A percentile compares a stretch with the other conserved stretches of the same genome.
phyloP scores from a whole-genome alignment of 2,888 invertebrate species.

The Axea sp. region DNA sequence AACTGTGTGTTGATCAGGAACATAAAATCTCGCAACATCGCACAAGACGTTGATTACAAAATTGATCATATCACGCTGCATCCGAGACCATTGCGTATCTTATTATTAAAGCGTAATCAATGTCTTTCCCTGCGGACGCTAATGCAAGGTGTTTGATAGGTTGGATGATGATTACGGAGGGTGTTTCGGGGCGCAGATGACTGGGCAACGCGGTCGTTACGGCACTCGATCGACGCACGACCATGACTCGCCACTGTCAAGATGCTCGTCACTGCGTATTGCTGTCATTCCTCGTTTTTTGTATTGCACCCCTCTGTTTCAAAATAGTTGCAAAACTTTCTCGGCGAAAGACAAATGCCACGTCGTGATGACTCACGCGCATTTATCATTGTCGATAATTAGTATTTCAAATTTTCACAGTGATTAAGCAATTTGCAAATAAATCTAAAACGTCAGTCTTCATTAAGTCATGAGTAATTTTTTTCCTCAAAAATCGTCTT shows the following conservation, averaged over 20 bases:
- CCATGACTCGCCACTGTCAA: slow-evolving; percentile 71
- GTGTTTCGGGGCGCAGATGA: slow-evolving; percentile 67
- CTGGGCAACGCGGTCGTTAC: slow-evolving; percentile 71
- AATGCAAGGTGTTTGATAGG: slow-evolving; percentile 66
- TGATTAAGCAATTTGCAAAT: slow-evolving; percentile 48
- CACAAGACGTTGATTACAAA: slow-evolving; percentile 37
- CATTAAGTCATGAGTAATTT: slow-evolving; percentile 39
- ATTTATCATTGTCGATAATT: slow-evolving; percentile 60
- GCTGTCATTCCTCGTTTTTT: slow-evolving; percentile 56
- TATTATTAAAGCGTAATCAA: slow-evolving; percentile 72
- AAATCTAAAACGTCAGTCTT: slow-evolving; percentile 55
- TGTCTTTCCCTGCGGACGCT: slow-evolving; percentile 52
- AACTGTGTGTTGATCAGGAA: background rate
- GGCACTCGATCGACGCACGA: slow-evolving; percentile 70
- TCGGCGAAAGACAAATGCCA: slow-evolving; percentile 49
- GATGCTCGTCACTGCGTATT: slow-evolving; percentile 53
- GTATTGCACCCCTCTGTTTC: slow-evolving; percentile 34
- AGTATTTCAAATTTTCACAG: slow-evolving; percentile 55
- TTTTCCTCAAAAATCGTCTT: slow-evolving; percentile 15
- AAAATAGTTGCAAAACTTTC: slow-evolving; percentile 58
- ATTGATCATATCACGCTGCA: slow-evolving; percentile 33
- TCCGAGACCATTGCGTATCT: slow-evolving; percentile 67
- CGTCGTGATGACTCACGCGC: slow-evolving; percentile 53
- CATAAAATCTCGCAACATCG: slow-evolving; percentile 1
- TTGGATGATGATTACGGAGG: slow-evolving; percentile 66